Evolutionary conservation across 2,797 vertebrate genomes (phyloP), one percentile per base, ranked within the genome.

Genomic region (Parauchenoglanis punctatus): DNA sequence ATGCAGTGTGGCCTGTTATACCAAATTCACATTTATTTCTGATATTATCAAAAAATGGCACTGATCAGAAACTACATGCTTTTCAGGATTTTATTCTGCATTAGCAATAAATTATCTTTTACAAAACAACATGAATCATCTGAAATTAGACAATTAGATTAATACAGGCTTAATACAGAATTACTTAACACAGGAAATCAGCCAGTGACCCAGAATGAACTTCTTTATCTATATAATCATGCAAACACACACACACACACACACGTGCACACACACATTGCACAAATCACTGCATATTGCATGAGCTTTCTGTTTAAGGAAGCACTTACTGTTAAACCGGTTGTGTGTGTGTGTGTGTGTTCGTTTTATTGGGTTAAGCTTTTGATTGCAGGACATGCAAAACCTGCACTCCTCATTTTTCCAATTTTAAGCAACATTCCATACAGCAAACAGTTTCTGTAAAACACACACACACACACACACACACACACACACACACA

Each of bases 41-140:
- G 23, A 63, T n/a, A 44, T 81, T 25, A 12, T 25, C 31, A 81
- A 61, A 46, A 44, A n/a, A n/a, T 35, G 12, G n/a, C 52, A 78
- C 52, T 58, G 76, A 78, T 81, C 23, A 70, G 54, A 61, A 59
- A 49, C 23, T 4, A 4, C 20, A n/a, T 75, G 70, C 23, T 44
- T 87, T 73, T 80, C 87, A 67, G 90, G n/a, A 88, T 91, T 94
- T 90, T 89, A 85, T 91, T 92, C 91, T 93, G 93, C 91, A 94
- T 94, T 87, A 91, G 90, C 92, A 95, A 95, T 94, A 94, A 95
- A 94, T 94, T 95, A 95, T 89, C 88, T 91, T 86, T 94, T 78
- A 78, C 76, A 78, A 93, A 95, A 94, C 92, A 86, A 91, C 87
- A 92, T 72, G 83, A 91, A 92, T 92, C 88, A 91, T 89, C 85